Conservation (phyloP, 2,888 invertebrate genomes). For the Epinotia brunnichana region DNA sequence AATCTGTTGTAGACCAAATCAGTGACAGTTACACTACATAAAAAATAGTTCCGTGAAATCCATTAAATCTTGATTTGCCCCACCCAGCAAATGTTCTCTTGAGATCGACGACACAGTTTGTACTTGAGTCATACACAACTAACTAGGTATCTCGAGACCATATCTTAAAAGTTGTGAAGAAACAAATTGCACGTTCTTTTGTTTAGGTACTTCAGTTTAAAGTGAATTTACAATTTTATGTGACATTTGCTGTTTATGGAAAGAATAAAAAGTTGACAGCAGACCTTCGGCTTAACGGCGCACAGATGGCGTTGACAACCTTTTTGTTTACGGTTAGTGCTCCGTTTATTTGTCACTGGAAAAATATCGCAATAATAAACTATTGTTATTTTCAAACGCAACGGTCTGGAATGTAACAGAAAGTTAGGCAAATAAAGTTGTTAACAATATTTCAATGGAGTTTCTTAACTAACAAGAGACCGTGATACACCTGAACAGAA, state of each 20-base stretch:
- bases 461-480: constrained; percentile 4
- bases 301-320: constrained; percentile 53
- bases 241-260: constrained; percentile 45
- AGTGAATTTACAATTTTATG: constrained; percentile 42
- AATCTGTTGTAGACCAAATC: too few species aligned
- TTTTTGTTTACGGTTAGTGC: constrained; percentile 53
- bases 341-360: constrained; percentile 48
- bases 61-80: neutral
- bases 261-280: constrained; percentile 47
- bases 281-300: constrained; percentile 52
- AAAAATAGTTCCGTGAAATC: neutral
- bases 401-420: constrained; percentile 23
- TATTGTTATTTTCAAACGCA: constrained; percentile 11
- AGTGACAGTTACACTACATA: neutral
- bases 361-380: constrained; percentile 29
- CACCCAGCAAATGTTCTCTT: neutral
- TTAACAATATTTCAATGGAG: constrained; percentile 26
- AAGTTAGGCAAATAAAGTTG: constrained; percentile 18
- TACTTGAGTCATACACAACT: neutral
- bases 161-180: constrained; percentile 10
- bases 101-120: constrained; percentile 13
- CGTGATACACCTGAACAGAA: constrained; percentile 3
- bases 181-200: constrained; percentile 37
- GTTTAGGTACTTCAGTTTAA: constrained; percentile 40
- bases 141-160: neutral